These are phyloP conservation scores for Apus apus DNA, from an alignment of 2,113 vertebrate genomes.

Conservation along the genomic window DNA sequence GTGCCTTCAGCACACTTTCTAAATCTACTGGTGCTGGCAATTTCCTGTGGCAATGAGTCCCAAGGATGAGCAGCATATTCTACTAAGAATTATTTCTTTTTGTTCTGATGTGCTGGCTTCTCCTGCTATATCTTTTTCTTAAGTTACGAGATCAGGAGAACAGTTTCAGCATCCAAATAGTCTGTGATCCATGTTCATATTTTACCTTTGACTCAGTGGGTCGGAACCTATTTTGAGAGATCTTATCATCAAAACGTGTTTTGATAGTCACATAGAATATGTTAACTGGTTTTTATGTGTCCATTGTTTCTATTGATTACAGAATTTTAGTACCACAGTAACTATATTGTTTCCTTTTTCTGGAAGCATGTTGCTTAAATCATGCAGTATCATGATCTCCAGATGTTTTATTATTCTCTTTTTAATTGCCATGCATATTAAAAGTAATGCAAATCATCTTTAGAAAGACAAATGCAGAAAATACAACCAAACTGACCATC, in stretches of 20 bases:
- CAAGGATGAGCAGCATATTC: not conserved
- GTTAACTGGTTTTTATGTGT: not conserved
- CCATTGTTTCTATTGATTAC: not conserved
- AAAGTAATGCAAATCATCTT: not conserved
- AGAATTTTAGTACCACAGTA: not conserved
- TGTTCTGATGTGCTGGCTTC: not conserved
- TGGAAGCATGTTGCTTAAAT: constrained; percentile 2
- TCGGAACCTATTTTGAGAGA: not conserved
- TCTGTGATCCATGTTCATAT: not conserved
- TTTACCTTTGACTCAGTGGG: not conserved
- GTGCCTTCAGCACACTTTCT: not conserved
- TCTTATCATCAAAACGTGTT: not conserved
- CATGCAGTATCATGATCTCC: not conserved
- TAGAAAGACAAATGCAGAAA: not conserved
- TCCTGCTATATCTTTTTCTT: not conserved
- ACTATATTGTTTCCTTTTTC: not conserved
- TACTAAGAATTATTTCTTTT: not conserved
- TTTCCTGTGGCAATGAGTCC: not conserved
- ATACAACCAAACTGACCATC: not conserved
- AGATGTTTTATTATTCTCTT: not conserved
- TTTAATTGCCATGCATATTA: not conserved
- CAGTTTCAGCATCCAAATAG: not conserved
- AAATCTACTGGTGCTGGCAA: not conserved
- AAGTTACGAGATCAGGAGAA: not conserved
- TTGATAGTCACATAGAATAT: not conserved